phyloP scores from a whole-genome alignment of 2,888 invertebrate species.

The Norana najaformis region DNA sequence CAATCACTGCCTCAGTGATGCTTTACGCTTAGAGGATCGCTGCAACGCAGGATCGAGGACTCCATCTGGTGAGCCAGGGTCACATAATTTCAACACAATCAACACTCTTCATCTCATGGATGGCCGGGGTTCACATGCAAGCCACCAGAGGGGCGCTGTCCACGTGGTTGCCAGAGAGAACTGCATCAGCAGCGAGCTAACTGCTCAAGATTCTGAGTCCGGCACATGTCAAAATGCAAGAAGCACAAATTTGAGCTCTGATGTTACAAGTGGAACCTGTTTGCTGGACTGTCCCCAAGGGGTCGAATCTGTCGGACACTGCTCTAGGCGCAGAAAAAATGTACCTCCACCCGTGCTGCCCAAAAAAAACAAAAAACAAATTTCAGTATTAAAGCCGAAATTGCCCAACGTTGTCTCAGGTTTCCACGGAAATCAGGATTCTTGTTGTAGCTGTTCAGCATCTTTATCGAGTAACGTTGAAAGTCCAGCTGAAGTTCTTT shows the following conservation, averaged over 20 bases:
- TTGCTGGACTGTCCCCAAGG: neutral
- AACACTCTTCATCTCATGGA: constrained; percentile 17
- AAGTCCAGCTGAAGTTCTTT: neutral
- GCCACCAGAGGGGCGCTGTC: neutral
- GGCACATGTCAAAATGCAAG: neutral
- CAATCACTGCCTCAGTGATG: neutral
- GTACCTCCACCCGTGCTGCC: neutral
- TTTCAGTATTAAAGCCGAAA: neutral
- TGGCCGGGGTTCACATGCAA: neutral
- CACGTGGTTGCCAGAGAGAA: neutral
- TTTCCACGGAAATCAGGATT: neutral
- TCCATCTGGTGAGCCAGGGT: neutral
- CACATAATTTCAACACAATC: neutral
- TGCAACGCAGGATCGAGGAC: neutral
- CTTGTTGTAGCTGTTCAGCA: neutral
- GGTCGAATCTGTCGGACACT: neutral
- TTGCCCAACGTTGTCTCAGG: neutral
- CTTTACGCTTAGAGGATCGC: neutral
- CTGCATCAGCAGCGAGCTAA: neutral
- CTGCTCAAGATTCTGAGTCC: neutral
- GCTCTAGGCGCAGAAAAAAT: neutral
- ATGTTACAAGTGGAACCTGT: neutral
- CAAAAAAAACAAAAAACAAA: neutral
- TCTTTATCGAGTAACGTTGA: neutral
- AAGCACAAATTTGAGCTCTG: neutral